phyloP scores from a whole-genome alignment of 2,797 vertebrate genomes.

The Anolis apletophallus region DNA sequence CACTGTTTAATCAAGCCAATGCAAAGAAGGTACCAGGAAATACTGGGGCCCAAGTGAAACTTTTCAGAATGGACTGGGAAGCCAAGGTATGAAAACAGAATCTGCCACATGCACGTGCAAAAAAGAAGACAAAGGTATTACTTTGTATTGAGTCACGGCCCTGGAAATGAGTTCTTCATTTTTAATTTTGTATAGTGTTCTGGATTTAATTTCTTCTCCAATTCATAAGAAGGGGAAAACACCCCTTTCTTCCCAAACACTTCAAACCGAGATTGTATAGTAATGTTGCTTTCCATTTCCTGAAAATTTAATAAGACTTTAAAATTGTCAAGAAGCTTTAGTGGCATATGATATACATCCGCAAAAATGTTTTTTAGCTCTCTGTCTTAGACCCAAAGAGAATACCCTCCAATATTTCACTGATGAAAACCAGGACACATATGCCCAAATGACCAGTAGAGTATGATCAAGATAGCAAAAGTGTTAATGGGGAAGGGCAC shows the following conservation, averaged over 20 bases:
- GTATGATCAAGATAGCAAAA: too few relatives aligned
- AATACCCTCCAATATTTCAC: too few relatives aligned
- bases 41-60: conserved; percentile 51
- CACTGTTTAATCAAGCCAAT: conserved; percentile 38
- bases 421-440: too few relatives aligned
- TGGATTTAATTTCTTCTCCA: conserved; percentile 48
- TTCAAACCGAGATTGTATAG: not conserved
- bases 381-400: not conserved
- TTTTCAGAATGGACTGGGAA: conserved; percentile 45
- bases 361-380: not conserved
- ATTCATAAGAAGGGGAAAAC: conserved; percentile 36
- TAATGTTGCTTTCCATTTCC: too few relatives aligned
- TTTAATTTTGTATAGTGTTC: conserved; percentile 53
- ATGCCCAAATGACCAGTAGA: too few relatives aligned
- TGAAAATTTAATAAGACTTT: too few relatives aligned
- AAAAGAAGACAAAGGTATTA: conserved; percentile 48
- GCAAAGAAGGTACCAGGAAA: conserved; percentile 46
- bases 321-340: too few relatives aligned
- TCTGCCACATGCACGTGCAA: conserved; percentile 37
- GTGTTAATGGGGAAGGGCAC: too few relatives aligned
- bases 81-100: conserved; percentile 35
- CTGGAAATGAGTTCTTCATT: conserved; percentile 46
- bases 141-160: conserved; percentile 62
- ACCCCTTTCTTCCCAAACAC: not conserved
- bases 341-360: too few relatives aligned